phyloP scores from a whole-genome alignment of 2,113 vertebrate genomes.

The Prietella phreatophila region DNA sequence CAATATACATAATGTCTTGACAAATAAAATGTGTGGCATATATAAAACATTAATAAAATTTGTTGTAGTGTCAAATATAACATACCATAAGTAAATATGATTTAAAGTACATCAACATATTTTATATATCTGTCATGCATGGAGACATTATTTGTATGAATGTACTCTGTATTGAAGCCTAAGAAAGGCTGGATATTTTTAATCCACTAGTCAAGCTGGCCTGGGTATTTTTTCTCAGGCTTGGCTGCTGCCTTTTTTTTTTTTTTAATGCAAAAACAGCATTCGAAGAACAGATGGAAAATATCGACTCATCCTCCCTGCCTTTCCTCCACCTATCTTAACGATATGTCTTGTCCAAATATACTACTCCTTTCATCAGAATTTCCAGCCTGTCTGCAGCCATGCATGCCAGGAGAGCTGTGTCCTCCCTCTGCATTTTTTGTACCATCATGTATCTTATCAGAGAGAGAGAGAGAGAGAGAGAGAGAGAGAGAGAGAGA shows the following conservation, averaged over 20 bases:
- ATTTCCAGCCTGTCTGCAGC: constrained; percentile 74
- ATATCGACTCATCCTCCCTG: constrained; percentile 64
- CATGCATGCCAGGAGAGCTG: constrained; percentile 71
- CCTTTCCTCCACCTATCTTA: constrained; percentile 75
- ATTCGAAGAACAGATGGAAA: constrained; percentile 79
- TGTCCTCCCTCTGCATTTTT: constrained; percentile 66
- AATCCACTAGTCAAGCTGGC: constrained; percentile 62
- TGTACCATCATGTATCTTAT: constrained; percentile 64
- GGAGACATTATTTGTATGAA: not conserved
- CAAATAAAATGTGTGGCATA: not conserved
- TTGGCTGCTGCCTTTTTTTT: constrained; percentile 47
- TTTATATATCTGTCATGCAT: not conserved
- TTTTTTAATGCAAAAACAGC: constrained; percentile 70
- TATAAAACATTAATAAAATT: not conserved
- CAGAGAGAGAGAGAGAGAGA: constrained; percentile 48
- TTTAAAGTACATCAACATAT: not conserved
- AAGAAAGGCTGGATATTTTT: constrained; percentile 68
- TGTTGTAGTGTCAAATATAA: not conserved
- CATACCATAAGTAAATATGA: not conserved
- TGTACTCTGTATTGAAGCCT: constrained; percentile 59
- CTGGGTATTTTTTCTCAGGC: constrained; percentile 57
- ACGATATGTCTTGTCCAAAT: constrained; percentile 81
- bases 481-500: constrained; percentile 2
- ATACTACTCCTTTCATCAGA: constrained; percentile 82
- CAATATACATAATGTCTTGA: not conserved